phyloP scores from a whole-genome alignment of 2,888 invertebrate species.

The Eudemis profundana region DNA sequence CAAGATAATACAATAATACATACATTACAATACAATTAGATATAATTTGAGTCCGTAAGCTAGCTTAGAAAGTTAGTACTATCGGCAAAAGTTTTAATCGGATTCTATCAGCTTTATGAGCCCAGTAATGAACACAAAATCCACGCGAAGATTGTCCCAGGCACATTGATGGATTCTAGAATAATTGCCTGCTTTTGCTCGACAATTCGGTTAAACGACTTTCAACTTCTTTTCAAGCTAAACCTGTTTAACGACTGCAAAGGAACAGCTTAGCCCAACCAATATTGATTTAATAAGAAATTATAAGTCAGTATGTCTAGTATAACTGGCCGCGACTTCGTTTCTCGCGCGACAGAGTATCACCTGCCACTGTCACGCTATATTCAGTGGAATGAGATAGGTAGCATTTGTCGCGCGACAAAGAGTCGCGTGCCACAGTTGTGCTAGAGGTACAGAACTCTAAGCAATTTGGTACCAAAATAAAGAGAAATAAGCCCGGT shows the following conservation, averaged over 20 bases:
- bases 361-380: too few species aligned
- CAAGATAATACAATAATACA: too few species aligned
- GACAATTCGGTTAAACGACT: background rate
- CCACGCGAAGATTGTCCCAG: background rate
- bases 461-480: too few species aligned
- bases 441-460: too few species aligned
- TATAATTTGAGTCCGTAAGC: constrained; percentile 5
- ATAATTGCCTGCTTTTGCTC: background rate
- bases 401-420: too few species aligned
- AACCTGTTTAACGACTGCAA: background rate
- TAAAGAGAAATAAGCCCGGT: too few species aligned
- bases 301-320: background rate
- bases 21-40: too few species aligned
- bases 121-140: background rate
- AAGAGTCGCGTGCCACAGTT: too few species aligned
- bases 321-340: too few species aligned
- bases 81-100: constrained; percentile 7
- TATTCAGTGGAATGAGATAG: too few species aligned
- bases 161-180: constrained; percentile 7
- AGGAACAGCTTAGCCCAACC: background rate
- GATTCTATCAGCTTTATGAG: constrained; percentile 2
- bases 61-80: background rate
- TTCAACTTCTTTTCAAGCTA: background rate
- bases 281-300: background rate
- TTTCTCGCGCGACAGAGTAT: too few species aligned